Evolutionary conservation across 2,888 invertebrate genomes (phyloP).

Genomic region (Drosophila mimetica): DNA sequence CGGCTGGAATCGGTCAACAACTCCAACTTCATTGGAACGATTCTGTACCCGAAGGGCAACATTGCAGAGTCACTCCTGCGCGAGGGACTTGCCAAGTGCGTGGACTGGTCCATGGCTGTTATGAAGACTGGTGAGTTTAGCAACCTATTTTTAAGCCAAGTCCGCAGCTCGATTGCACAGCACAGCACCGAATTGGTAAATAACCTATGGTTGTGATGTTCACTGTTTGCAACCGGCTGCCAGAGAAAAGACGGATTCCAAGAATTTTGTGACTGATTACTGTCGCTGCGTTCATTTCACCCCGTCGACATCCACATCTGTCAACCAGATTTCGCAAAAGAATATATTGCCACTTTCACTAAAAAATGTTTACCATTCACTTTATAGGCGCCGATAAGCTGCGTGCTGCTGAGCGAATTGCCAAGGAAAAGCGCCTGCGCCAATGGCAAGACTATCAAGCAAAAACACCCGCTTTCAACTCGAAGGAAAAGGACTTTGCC

Average conservation of each 20-base stretch:
- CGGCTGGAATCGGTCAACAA: conserved; percentile 96
- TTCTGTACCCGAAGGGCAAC: conserved; percentile 95
- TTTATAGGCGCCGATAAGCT: conserved; percentile 90
- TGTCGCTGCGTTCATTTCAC: conserved; percentile 83
- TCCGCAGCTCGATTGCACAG: conserved; percentile 50
- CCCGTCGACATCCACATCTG: conserved; percentile 76
- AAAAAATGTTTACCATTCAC: not conserved
- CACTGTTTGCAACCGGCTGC: conserved; percentile 60
- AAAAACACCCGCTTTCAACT: conserved; percentile 88
- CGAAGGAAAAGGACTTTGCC: conserved; percentile 92
- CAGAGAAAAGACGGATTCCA: conserved; percentile 82
- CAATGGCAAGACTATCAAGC: conserved; percentile 97
- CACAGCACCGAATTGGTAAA: conserved; percentile 55
- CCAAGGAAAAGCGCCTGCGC: conserved; percentile 93
- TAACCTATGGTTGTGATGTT: conserved; percentile 57
- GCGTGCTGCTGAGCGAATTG: conserved; percentile 92
- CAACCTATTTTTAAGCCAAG: not conserved
- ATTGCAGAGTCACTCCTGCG: conserved; percentile 96
- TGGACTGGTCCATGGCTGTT: conserved; percentile 95
- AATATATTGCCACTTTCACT: not conserved
- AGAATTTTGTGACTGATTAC: conserved; percentile 74
- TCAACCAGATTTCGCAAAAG: not conserved
- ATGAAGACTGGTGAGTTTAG: conserved; percentile 87
- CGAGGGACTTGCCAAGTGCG: conserved; percentile 97
- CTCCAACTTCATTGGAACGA: conserved; percentile 96